Conservation (phyloP, 1,140 invertebrate genomes). For the Conus betulinus region DNA sequence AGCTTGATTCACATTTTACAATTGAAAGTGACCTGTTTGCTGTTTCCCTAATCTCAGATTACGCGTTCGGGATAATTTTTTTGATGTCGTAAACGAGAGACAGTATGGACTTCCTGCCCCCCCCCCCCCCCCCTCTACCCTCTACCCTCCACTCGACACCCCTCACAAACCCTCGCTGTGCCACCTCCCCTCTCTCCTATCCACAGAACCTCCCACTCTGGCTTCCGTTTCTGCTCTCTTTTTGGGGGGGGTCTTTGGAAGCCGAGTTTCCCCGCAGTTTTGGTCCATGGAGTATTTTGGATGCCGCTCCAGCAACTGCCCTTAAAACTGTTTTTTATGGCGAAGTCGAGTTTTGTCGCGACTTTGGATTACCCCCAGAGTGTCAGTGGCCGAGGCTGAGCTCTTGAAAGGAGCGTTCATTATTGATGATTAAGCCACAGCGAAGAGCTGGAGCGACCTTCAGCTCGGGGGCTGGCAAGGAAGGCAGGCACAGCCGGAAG, state of each 20-base stretch:
- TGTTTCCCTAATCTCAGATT: no score
- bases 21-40: no score
- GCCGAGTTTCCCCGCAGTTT: neutral
- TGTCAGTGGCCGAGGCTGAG: neutral
- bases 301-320: neutral
- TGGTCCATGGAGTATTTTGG: neutral
- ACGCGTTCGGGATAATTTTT: no score
- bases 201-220: neutral
- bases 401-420: constrained; percentile 1
- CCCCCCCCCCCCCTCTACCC: neutral
- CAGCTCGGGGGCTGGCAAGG: no score
- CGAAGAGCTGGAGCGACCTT: neutral
- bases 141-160: neutral
- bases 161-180: neutral
- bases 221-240: neutral
- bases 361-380: neutral
- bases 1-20: no score
- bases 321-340: constrained; percentile 1
- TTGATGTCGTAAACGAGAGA: no score
- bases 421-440: neutral
- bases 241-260: neutral
- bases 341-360: neutral
- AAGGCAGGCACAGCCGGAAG: no score
- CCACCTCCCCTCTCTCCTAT: neutral
- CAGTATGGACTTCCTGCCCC: no score